phyloP scores from a whole-genome alignment of 2,888 invertebrate species.

The Rhopalosiphum nymphaeae region DNA sequence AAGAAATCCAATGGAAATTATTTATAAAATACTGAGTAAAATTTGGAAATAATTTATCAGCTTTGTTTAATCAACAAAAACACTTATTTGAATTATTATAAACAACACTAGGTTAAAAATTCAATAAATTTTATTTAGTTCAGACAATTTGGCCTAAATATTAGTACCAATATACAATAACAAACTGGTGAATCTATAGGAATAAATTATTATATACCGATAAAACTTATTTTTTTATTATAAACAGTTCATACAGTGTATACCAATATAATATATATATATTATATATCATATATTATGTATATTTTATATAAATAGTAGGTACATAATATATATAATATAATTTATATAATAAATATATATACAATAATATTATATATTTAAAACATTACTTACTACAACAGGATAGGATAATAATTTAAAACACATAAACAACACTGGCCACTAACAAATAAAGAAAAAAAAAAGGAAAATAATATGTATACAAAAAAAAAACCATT shows the following conservation, averaged over 20 bases:
- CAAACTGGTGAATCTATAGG: slow-evolving; percentile 52
- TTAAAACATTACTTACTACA: slow-evolving; percentile 43
- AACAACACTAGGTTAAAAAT: slow-evolving; percentile 48
- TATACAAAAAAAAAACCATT: slow-evolving; percentile 28
- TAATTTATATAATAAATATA: slow-evolving; percentile 31
- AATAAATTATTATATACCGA: slow-evolving; percentile 47
- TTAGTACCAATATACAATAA: slow-evolving; percentile 51
- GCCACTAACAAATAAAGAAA: slow-evolving; percentile 54
- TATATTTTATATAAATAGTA: slow-evolving; percentile 5
- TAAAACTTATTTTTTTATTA: slow-evolving; percentile 46
- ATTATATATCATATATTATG: background rate
- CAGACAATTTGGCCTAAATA: slow-evolving; percentile 32
- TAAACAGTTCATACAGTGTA: slow-evolving; percentile 55
- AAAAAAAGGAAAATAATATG: slow-evolving; percentile 15
- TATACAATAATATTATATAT: slow-evolving; percentile 28
- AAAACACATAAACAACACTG: slow-evolving; percentile 48
- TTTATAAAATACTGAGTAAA: background rate
- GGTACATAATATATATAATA: slow-evolving; percentile 28
- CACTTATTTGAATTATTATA: background rate
- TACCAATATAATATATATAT: slow-evolving; percentile 46
- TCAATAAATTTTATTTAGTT: slow-evolving; percentile 58
- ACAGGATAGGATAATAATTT: slow-evolving; percentile 52
- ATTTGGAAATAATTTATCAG: background rate
- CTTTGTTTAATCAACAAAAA: background rate
- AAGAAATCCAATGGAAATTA: background rate